phyloP scores from a whole-genome alignment of 2,113 vertebrate genomes.

The Toxotes jaculatrix region DNA sequence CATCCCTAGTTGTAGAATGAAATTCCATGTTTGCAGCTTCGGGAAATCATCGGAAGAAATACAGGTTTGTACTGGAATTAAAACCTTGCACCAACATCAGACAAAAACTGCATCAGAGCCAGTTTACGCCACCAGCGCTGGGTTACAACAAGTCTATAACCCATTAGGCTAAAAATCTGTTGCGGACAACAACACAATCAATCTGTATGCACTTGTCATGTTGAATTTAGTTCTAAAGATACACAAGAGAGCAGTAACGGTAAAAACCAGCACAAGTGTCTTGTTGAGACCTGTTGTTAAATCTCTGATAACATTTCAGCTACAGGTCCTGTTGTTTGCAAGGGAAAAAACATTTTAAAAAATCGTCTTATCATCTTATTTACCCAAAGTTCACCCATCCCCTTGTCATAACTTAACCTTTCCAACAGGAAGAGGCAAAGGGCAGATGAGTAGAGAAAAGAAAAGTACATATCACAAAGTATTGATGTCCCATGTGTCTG shows the following conservation, averaged over 20 bases:
- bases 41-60: no score
- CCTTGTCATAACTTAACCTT: slow-evolving; percentile 73
- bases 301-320: background rate
- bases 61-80: no score
- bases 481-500: slow-evolving; percentile 74
- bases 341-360: background rate
- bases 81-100: no score
- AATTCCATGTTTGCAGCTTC: no score
- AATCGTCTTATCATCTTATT: slow-evolving; percentile 23
- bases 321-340: slow-evolving; percentile 2
- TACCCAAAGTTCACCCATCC: slow-evolving; percentile 78
- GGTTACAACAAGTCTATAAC: no score
- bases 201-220: background rate
- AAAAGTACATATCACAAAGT: slow-evolving; percentile 89
- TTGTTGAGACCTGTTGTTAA: background rate
- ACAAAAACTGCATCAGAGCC: no score
- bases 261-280: background rate
- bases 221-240: slow-evolving; percentile 2
- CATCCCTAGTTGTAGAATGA: no score
- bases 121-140: no score
- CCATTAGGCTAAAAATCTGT: no score
- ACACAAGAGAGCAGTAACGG: background rate
- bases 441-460: slow-evolving; percentile 91
- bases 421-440: slow-evolving; percentile 87
- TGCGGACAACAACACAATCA: background rate